These are phyloP conservation scores for Otolemur crassicaudatus DNA, from an alignment of 2,797 vertebrate species.

Conservation along the genomic window DNA sequence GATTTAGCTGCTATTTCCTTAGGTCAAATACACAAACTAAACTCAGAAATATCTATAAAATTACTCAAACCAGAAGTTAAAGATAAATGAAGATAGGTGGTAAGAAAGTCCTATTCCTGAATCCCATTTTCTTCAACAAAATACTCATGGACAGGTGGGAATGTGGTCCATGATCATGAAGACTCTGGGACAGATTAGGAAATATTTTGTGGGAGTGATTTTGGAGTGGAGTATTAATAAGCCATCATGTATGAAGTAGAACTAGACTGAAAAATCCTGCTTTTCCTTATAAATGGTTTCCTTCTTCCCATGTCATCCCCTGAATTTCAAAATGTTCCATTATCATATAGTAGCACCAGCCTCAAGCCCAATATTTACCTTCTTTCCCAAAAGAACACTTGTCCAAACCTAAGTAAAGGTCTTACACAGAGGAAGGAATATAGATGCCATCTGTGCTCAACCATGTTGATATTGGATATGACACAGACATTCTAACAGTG, in stretches of 20 bases:
- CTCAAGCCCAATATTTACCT: background rate
- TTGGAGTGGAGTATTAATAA: background rate
- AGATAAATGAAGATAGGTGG: background rate
- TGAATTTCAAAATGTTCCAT: background rate
- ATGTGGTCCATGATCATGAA: background rate
- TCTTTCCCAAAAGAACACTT: background rate
- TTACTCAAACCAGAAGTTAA: slow-evolving; percentile 51
- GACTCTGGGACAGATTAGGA: slow-evolving; percentile 1
- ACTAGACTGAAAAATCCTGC: background rate
- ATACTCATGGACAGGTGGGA: background rate
- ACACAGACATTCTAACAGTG: background rate
- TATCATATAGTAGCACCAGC: background rate
- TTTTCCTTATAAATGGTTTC: background rate
- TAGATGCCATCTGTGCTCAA: background rate
- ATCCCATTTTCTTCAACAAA: background rate
- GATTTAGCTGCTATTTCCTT: background rate
- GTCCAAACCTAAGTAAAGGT: background rate
- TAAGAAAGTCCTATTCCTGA: slow-evolving; percentile 33
- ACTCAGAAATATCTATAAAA: slow-evolving; percentile 34
- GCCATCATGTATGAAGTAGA: background rate
- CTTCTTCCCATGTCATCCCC: background rate
- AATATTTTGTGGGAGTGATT: background rate
- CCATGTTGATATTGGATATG: background rate
- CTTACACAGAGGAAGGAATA: background rate
- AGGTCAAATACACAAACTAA: slow-evolving; percentile 48